Percentiles rank a stretch among this genome's conserved stretches.
phyloP scores from a whole-genome alignment of 2,888 invertebrate species.

The Diabrotica balteata region DNA sequence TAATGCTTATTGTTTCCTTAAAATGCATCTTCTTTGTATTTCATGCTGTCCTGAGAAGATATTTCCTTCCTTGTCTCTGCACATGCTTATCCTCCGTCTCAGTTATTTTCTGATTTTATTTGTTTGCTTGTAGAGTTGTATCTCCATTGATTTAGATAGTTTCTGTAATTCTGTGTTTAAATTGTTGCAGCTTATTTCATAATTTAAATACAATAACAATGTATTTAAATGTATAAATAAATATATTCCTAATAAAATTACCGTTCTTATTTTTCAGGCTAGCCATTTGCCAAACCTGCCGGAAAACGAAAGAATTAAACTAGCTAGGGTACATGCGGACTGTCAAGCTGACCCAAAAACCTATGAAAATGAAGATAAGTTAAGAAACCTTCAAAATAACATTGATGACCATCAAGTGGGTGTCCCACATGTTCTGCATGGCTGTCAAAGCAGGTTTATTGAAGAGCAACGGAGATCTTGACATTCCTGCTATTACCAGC shows the following conservation, averaged over 20 bases:
- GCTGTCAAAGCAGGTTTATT: slow-evolving; percentile 34
- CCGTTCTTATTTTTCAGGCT: slow-evolving; percentile 15
- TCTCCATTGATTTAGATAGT: too few species aligned
- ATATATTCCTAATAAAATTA: neutral
- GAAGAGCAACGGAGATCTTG: slow-evolving; percentile 25
- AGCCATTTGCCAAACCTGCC: slow-evolving; percentile 21
- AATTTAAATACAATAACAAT: too few species aligned
- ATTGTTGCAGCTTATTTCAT: too few species aligned
- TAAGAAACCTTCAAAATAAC: slow-evolving; percentile 27
- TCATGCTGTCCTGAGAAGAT: too few species aligned
- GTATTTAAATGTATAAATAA: too few species aligned
- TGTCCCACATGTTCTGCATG: slow-evolving; percentile 36
- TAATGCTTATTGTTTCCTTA: too few species aligned
- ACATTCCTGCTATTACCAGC: slow-evolving; percentile 16
- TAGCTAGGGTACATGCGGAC: slow-evolving; percentile 28
- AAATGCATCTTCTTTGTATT: too few species aligned
- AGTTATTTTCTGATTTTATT: too few species aligned
- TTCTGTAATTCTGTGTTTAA: too few species aligned
- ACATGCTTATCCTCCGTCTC: too few species aligned
- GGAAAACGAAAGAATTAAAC: slow-evolving; percentile 20
- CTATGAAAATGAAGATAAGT: slow-evolving; percentile 28
- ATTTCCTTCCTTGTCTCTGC: too few species aligned
- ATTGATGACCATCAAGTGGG: slow-evolving; percentile 26
- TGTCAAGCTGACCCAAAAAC: slow-evolving; percentile 34
- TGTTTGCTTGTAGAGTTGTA: too few species aligned